Percentiles rank a stretch among this genome's conserved stretches.
These are phyloP conservation scores for Brachymystax lenok DNA, from an alignment of 2,797 vertebrate genomes.

Conservation along the genomic window DNA sequence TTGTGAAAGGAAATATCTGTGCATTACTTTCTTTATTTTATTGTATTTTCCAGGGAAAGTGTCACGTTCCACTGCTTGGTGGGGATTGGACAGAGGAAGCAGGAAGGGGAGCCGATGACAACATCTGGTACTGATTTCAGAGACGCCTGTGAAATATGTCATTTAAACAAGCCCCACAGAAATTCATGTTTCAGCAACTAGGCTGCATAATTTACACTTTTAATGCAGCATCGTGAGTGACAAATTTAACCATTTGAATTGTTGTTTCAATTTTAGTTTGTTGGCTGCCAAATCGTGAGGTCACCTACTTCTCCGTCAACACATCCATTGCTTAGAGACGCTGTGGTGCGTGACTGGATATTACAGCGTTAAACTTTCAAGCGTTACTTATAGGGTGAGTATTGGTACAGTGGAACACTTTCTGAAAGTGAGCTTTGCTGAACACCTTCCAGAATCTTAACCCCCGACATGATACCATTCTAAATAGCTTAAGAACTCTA, in stretches of 20 bases:
- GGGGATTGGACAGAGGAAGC: constrained; percentile 74
- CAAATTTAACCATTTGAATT: constrained; percentile 36
- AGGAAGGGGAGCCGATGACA: constrained; percentile 65
- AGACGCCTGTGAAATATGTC: constrained; percentile 72
- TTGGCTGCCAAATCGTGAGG: constrained; percentile 29
- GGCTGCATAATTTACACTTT: constrained; percentile 48
- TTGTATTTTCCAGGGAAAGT: constrained; percentile 78
- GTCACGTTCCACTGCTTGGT: constrained; percentile 72
- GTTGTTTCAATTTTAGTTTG: constrained; percentile 19
- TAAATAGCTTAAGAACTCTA: no score
- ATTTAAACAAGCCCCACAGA: constrained; percentile 57
- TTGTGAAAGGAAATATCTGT: constrained; percentile 78
- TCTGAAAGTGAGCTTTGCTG: no score
- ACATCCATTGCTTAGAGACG: constrained; percentile 19
- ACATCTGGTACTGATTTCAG: constrained; percentile 78
- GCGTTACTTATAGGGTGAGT: no score
- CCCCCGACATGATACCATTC: no score
- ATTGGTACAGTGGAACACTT: no score
- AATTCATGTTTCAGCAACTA: constrained; percentile 46
- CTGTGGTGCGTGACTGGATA: neutral
- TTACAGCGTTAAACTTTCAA: neutral
- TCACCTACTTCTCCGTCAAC: constrained; percentile 37
- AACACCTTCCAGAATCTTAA: no score
- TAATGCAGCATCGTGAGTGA: constrained; percentile 45
- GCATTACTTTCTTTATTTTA: constrained; percentile 68